Base-by-base conservation (phyloP, 1,140 invertebrate genomes). In the Aphis craccivora region DNA sequence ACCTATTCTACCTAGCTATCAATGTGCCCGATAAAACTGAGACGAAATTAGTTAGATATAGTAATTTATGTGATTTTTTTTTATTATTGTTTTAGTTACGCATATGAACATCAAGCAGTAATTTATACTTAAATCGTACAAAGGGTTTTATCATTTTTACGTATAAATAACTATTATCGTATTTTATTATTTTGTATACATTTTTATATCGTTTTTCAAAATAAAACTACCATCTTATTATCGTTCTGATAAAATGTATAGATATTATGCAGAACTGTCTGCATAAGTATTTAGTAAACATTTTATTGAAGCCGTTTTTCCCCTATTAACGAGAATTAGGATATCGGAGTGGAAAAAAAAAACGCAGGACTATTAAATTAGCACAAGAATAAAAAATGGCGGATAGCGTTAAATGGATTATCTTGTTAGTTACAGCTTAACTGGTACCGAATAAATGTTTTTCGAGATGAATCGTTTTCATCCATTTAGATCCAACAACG, bases 391-490 rank as follows among this genome's bases (percentile, higher is more conserved):
- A 86, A 89, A 89, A 89, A 89, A 51, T 37, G 48, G 45, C 22
- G 48, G 88, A 55, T 40, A 60, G 88, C 48, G 45, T 60, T 60
- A 90, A 60, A 90, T 90, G 88, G 53, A 60, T 90, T 55, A 90
- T 55, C 51, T 90, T 60, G 88, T 90, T 90, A 90, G 51, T 60
- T 43, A 40, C 88, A 90, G 88, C 88, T 90, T 90, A 90, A 40
- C 51, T 90, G 23, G 51, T 90, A 43, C 37, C n/a, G 25, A 51
- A 90, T 90, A 90, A 90, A 90, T 60, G 51, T 90, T 55, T 89
- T 90, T 60, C 20, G n/a, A 90, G 53, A 90, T 55, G 88, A 90
- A 90, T 90, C 35, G 88, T 90, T 90, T 90, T 60, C 37, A 40
- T 55, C 88, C 37, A 40, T 90, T 90, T 60, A 35, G 35, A 60